Conservation (phyloP, 2,113 vertebrate genomes). For the Lagopus leucura region DNA sequence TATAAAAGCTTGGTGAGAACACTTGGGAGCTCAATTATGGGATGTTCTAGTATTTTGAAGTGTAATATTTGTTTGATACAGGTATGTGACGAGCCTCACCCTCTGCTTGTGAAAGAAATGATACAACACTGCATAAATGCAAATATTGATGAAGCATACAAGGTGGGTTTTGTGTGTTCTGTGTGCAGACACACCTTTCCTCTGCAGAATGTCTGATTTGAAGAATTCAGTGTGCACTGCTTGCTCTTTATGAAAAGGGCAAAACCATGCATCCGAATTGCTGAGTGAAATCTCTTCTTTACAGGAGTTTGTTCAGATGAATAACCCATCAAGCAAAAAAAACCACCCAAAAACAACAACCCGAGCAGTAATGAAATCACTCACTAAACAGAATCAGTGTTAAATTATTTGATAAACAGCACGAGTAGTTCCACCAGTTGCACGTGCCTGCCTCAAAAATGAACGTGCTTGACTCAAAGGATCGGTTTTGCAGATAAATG, state of each 20-base stretch:
- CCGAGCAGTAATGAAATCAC: background rate
- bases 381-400: background rate
- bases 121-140: slow-evolving; percentile 90
- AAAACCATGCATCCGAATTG: background rate
- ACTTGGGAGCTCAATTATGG: background rate
- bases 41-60: background rate
- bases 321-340: background rate
- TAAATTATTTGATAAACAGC: background rate
- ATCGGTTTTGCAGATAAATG: background rate
- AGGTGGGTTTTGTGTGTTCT: slow-evolving; percentile 75
- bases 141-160: slow-evolving; percentile 92
- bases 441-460: background rate
- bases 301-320: background rate
- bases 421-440: background rate
- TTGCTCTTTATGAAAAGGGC: background rate
- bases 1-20: background rate
- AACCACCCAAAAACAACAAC: background rate
- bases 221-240: background rate
- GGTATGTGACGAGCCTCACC: slow-evolving; percentile 97
- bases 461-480: background rate
- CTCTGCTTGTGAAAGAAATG: slow-evolving; percentile 96
- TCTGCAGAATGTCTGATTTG: background rate
- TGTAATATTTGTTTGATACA: slow-evolving; percentile 18
- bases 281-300: background rate
- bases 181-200: background rate